A percentile compares a stretch with the other conserved stretches of the same genome.
phyloP scores from a whole-genome alignment of 2,888 invertebrate species.

The Noctua janthina region DNA sequence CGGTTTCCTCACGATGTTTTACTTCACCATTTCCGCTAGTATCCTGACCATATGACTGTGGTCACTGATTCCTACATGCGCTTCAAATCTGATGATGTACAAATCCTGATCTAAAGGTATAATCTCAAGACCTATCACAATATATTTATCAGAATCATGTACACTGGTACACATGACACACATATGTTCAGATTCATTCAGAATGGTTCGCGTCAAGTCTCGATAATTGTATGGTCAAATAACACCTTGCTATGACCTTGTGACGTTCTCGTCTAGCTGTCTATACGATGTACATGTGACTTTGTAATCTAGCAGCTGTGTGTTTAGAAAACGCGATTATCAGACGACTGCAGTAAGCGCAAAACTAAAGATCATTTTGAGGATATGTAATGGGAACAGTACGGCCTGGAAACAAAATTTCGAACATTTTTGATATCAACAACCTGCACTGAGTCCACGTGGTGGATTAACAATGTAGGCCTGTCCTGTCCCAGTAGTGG shows the following conservation, averaged over 20 bases:
- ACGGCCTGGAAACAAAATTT: too few species aligned
- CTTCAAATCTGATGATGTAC: not conserved
- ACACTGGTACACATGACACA: slow-evolving; percentile 7
- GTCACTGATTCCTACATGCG: not conserved
- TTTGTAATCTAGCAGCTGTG: not conserved
- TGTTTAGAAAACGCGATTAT: slow-evolving; percentile 11
- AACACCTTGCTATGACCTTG: slow-evolving; percentile 55
- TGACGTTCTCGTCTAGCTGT: slow-evolving; percentile 45
- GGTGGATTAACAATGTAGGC: too few species aligned
- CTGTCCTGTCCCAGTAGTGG: not conserved
- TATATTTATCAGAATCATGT: slow-evolving; percentile 21
- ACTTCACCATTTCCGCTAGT: not conserved
- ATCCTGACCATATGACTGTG: not conserved
- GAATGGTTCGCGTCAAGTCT: slow-evolving; percentile 25
- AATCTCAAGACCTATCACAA: slow-evolving; percentile 16
- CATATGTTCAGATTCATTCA: slow-evolving; percentile 29
- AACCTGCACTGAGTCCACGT: too few species aligned
- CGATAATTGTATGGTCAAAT: slow-evolving; percentile 58
- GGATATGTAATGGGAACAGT: not conserved
- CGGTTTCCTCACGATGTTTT: not conserved
- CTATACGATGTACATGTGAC: slow-evolving; percentile 5
- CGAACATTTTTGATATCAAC: too few species aligned
- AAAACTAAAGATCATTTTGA: not conserved
- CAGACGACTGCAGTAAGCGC: not conserved
- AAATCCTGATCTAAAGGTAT: not conserved